Evolutionary conservation across 1,140 invertebrate species (phyloP).

Genomic region (Cydia pomonella): DNA sequence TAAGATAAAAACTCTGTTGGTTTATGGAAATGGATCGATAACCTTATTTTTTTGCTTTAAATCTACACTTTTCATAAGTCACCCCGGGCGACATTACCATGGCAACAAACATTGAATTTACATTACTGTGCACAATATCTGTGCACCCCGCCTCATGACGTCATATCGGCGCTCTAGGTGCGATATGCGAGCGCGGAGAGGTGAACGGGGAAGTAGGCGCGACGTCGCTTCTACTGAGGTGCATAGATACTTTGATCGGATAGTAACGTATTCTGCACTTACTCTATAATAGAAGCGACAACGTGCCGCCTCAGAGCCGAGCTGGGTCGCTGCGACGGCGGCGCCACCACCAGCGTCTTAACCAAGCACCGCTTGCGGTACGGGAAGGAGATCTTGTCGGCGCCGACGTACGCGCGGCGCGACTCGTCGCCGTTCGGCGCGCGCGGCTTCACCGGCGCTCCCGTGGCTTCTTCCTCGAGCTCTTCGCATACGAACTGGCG

Average conservation of each 20-base stretch:
- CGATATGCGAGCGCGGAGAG: too few species aligned
- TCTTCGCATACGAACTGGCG: constrained; percentile 96
- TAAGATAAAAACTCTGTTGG: too few species aligned
- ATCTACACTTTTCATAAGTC: too few species aligned
- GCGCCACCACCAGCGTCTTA: constrained; percentile 69
- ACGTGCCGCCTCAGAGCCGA: constrained; percentile 67
- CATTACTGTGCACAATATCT: too few species aligned
- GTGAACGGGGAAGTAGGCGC: too few species aligned
- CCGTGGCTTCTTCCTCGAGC: constrained; percentile 86
- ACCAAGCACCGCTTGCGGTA: constrained; percentile 73
- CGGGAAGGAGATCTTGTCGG: constrained; percentile 69
- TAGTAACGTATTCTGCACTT: too few species aligned
- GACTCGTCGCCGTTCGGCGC: constrained; percentile 51
- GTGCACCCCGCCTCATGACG: too few species aligned
- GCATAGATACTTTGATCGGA: too few species aligned
- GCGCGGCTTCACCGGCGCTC: constrained; percentile 37
- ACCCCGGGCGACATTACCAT: background rate
- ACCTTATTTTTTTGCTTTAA: too few species aligned
- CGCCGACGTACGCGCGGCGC: constrained; percentile 68
- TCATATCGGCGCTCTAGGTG: too few species aligned
- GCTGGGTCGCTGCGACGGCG: constrained; percentile 70
- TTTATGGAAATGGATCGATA: too few species aligned
- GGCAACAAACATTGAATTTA: constrained; percentile 4
- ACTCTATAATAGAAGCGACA: constrained; percentile 73
- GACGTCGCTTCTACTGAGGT: too few species aligned